Base-by-base conservation (phyloP, 1,140 invertebrate genomes). In the Brevipalpus yothersi region DNA sequence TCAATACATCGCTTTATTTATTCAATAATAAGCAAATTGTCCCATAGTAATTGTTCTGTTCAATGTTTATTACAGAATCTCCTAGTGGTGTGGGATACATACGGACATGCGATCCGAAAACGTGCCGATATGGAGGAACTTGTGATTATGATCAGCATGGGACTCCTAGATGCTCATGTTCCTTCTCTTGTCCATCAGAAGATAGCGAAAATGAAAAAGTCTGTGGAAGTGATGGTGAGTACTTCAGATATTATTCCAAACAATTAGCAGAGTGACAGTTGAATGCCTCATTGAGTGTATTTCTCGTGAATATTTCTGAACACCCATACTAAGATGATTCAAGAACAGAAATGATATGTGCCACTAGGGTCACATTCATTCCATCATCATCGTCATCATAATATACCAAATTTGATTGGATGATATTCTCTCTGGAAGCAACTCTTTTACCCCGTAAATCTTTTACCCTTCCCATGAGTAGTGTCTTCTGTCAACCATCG, bases 201-300 rank as follows among this genome's bases (percentile, higher is more conserved):
- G 56, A 41, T 8, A n/a, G n/a, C 10, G 58, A 59, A 19, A 3
- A 54, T 13, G 62, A 63, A 40, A 60, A 58, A 17, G 58, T 66
- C 0, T 66, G 65, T 53, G 65, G 82, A 1, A 86, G 81, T 43
- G 85, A 93, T 70, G 76, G 49, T 51, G 49, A 51, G 49, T 51
- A 13, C 90, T 90, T 67, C 73, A 79, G 5, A 87, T 61, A 75
- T 45, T 17, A 10, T 10, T 45, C 43, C n/a, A 15, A 15, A 15
- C 9, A 45, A 45, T 45, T 45, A 13, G 43, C 12, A 45, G 43
- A 13, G 2, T 2, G 0, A 45, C 4, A 2, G 4, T 71, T 76
- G 43, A 15, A 13, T 13, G n/a, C 3, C 3, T 17, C 43, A 15
- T 45, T 45, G 3, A 45, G 31, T 45, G 43, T 45, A 1, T 3